Evolutionary conservation across 2,797 vertebrate genomes (phyloP).

Genomic region (Dicrostonyx torquatus): DNA sequence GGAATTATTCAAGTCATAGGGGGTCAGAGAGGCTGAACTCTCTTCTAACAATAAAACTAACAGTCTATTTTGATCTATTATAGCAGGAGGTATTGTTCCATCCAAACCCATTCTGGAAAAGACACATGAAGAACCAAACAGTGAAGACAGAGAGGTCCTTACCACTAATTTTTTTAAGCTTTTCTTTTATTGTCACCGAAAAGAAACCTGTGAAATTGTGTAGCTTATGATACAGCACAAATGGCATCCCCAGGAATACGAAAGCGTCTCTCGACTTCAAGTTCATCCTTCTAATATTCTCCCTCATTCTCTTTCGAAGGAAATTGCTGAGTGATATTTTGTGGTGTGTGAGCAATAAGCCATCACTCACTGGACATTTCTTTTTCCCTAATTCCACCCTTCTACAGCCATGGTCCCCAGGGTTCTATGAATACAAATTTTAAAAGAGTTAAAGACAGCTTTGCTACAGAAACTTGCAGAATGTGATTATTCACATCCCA

Average conservation of each 20-base stretch:
- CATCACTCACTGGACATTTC: neutral
- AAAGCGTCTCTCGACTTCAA: neutral
- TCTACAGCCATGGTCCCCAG: neutral
- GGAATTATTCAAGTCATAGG: slow-evolving; percentile 38
- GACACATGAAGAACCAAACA: neutral
- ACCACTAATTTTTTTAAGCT: neutral
- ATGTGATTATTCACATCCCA: neutral
- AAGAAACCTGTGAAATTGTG: neutral
- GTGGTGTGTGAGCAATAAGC: neutral
- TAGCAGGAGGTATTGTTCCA: neutral
- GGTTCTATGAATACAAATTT: neutral
- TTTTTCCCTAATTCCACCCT: neutral
- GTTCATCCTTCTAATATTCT: neutral
- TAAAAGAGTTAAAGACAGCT: slow-evolving; percentile 6
- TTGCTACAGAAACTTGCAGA: neutral
- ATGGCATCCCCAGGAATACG: neutral
- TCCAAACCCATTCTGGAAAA: slow-evolving; percentile 9
- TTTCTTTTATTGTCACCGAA: neutral
- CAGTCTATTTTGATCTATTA: neutral
- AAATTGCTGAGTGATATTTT: neutral
- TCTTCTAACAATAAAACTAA: neutral
- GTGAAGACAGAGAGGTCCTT: neutral
- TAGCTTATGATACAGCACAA: neutral
- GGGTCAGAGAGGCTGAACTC: neutral
- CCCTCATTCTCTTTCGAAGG: neutral